These are phyloP conservation scores for Tylochromis polylepis DNA, from an alignment of 2,113 vertebrate species.

Conservation along the genomic window DNA sequence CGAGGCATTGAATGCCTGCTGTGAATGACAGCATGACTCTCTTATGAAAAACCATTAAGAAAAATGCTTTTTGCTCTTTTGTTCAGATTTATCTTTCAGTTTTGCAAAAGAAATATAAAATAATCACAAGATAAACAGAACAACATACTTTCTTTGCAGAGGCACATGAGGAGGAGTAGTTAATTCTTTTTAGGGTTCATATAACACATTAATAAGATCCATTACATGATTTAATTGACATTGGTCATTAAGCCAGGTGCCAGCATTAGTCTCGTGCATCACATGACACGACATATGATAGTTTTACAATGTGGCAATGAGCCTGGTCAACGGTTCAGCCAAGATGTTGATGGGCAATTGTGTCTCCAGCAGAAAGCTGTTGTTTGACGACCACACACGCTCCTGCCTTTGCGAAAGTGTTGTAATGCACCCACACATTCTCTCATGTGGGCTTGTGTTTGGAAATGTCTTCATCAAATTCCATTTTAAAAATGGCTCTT, in stretches of 20 bases:
- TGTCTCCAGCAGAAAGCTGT: neutral
- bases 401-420: neutral
- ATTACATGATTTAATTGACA: constrained; percentile 52
- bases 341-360: neutral
- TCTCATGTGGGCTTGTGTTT: neutral
- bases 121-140: neutral
- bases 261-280: constrained; percentile 25
- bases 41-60: neutral
- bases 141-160: neutral
- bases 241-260: constrained; percentile 42
- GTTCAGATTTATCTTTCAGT: neutral
- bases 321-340: neutral
- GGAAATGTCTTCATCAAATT: neutral
- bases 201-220: constrained; percentile 45
- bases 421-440: neutral
- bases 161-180: neutral
- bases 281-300: constrained; percentile 36
- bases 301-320: constrained; percentile 13
- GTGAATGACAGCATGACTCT: neutral
- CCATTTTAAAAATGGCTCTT: neutral
- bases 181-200: constrained; percentile 16
- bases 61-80: neutral
- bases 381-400: neutral
- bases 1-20: neutral
- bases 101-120: neutral